A percentile compares a stretch with the other conserved stretches of the same genome.
Evolutionary conservation across 2,888 invertebrate genomes (phyloP).

Genomic region (Lepidonotus clava): DNA sequence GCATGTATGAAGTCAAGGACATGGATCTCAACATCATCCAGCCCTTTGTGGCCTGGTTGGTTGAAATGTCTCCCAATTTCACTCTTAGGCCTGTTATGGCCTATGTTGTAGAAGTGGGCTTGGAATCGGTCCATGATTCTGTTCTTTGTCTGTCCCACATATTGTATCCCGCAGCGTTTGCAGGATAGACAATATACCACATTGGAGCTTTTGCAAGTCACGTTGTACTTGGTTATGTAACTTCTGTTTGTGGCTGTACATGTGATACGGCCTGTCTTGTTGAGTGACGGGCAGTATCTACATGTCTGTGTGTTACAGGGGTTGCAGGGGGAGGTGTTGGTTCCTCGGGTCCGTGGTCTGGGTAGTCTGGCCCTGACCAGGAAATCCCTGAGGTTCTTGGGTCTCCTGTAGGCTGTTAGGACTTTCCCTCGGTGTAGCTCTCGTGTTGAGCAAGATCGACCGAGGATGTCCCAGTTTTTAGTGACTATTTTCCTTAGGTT

Average conservation of each 20-base stretch:
- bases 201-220: not conserved
- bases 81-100: not conserved
- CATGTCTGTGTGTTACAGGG: not conserved
- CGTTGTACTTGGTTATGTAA: not conserved
- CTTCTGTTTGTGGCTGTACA: not conserved
- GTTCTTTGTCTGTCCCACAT: not conserved
- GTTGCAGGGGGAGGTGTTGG: not conserved
- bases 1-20: not conserved
- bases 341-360: not conserved
- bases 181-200: not conserved
- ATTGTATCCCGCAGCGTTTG: not conserved
- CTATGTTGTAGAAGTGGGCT: not conserved
- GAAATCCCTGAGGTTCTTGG: not conserved
- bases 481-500: not conserved
- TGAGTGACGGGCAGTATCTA: not conserved
- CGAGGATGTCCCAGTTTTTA: not conserved
- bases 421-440: not conserved
- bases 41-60: not conserved
- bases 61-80: not conserved
- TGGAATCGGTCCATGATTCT: not conserved
- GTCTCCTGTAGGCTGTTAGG: not conserved
- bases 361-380: not conserved
- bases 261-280: not conserved
- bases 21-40: not conserved
- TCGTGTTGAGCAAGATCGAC: not conserved